Percentiles rank a stretch among this genome's conserved stretches.
phyloP scores from a whole-genome alignment of 2,888 invertebrate genomes.

The Drosophila prolongata region DNA sequence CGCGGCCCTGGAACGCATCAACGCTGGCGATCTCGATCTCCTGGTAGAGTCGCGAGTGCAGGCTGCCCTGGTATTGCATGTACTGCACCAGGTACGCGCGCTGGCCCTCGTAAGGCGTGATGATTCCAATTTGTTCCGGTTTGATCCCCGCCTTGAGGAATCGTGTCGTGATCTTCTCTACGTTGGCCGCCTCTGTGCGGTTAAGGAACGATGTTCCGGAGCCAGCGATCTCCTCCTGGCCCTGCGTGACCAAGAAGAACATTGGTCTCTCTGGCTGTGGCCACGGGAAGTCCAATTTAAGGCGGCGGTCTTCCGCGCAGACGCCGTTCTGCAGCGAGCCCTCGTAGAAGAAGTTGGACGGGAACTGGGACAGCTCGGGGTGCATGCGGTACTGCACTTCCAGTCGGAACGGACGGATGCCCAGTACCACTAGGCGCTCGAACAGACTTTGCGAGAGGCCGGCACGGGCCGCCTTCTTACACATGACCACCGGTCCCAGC shows the following conservation, averaged over 20 bases:
- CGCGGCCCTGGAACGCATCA: constrained; percentile 99
- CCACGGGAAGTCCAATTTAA: constrained; percentile 99
- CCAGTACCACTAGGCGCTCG: constrained; percentile 97
- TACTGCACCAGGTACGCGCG: constrained; percentile 98
- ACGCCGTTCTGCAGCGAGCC: constrained; percentile 99
- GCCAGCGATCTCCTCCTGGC: constrained; percentile 99
- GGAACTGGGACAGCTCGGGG: constrained; percentile 98
- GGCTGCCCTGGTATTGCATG: constrained; percentile 99
- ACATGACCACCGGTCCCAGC: constrained; percentile 99
- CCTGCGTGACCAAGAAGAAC: constrained; percentile 99
- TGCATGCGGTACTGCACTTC: constrained; percentile 99
- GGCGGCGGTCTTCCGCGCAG: constrained; percentile 96
- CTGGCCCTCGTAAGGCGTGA: constrained; percentile 99
- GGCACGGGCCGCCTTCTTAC: constrained; percentile 98
- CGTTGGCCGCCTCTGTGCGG: constrained; percentile 98
- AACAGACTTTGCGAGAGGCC: constrained; percentile 98
- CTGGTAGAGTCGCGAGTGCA: constrained; percentile 98
- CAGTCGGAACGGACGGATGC: constrained; percentile 97
- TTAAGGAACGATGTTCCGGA: constrained; percentile 99
- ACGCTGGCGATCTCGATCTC: constrained; percentile 99
- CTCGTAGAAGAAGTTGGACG: constrained; percentile 99
- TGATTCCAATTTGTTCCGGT: constrained; percentile 99
- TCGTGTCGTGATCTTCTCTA: constrained; percentile 98
- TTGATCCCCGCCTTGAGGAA: constrained; percentile 97
- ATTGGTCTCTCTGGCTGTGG: constrained; percentile 98